phyloP scores from a whole-genome alignment of 2,888 invertebrate species.

The Acheta domesticus region DNA sequence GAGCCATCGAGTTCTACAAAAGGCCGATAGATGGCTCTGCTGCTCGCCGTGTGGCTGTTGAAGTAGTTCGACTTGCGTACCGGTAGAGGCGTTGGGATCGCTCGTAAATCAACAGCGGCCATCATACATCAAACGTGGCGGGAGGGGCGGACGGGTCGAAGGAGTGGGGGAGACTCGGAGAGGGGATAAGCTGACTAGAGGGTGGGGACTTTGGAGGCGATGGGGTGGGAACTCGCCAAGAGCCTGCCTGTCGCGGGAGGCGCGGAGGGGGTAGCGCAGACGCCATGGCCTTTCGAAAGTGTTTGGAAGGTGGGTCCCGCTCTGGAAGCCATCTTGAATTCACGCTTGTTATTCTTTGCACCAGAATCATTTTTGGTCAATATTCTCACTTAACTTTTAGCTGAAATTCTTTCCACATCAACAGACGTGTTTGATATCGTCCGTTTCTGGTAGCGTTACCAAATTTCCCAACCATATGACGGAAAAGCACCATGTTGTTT shows the following conservation, averaged over 20 bases:
- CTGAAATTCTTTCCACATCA: background rate
- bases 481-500: background rate
- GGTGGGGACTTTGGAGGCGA: conserved; percentile 26
- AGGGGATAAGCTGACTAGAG: conserved; percentile 27
- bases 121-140: conserved; percentile 34
- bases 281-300: conserved; percentile 6
- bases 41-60: background rate
- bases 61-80: conserved; percentile 26
- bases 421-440: no score
- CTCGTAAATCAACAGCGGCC: conserved; percentile 32
- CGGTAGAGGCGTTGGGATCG: conserved; percentile 22
- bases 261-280: conserved; percentile 11
- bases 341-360: no score
- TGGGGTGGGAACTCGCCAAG: conserved; percentile 21
- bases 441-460: no score
- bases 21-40: background rate
- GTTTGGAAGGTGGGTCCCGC: background rate
- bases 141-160: conserved; percentile 19
- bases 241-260: background rate
- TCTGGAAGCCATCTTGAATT: no score
- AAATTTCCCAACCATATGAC: no score
- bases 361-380: background rate
- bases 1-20: background rate
- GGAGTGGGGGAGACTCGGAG: background rate
- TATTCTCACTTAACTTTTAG: background rate